Conservation (phyloP, 1,140 invertebrate genomes). For the Lepidotrigona ventralis region DNA sequence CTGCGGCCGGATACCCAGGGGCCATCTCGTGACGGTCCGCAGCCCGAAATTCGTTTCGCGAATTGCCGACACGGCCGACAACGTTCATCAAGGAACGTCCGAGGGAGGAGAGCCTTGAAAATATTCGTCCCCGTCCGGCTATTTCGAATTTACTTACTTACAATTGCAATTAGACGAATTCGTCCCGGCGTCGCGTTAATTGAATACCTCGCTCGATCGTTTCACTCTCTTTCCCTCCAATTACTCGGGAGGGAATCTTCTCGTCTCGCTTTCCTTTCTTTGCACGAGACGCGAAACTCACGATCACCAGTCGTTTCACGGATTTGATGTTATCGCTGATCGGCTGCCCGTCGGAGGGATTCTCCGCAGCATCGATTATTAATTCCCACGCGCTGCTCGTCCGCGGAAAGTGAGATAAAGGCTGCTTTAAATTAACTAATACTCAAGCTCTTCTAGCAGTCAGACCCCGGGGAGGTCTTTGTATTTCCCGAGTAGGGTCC, state of each 20-base stretch:
- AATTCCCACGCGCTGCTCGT: neutral
- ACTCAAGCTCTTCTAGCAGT: slow-evolving; percentile 32
- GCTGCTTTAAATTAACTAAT: slow-evolving; percentile 48
- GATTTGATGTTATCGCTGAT: neutral
- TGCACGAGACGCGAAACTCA: no score
- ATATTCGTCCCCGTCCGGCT: neutral
- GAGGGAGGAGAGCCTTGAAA: neutral
- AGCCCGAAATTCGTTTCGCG: slow-evolving; percentile 37
- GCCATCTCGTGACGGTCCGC: slow-evolving; percentile 27
- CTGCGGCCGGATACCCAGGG: slow-evolving; percentile 51
- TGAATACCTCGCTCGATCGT: slow-evolving; percentile 8
- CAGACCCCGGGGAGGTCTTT: slow-evolving; percentile 16
- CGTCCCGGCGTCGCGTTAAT: neutral
- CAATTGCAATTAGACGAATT: neutral
- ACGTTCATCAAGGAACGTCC: slow-evolving; percentile 10
- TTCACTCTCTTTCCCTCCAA: neutral
- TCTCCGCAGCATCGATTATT: neutral
- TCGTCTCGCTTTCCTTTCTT: no score
- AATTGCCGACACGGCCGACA: slow-evolving; percentile 14
- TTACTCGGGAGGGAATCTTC: neutral
- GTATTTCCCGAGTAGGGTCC: slow-evolving; percentile 39
- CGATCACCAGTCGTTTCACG: no score
- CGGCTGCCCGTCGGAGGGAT: neutral
- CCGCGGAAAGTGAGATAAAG: slow-evolving; percentile 18
- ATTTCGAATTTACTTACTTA: slow-evolving; percentile 13